These are phyloP conservation scores for Buceros bicornis DNA, from an alignment of 2,797 vertebrate species.

Conservation along the genomic window DNA sequence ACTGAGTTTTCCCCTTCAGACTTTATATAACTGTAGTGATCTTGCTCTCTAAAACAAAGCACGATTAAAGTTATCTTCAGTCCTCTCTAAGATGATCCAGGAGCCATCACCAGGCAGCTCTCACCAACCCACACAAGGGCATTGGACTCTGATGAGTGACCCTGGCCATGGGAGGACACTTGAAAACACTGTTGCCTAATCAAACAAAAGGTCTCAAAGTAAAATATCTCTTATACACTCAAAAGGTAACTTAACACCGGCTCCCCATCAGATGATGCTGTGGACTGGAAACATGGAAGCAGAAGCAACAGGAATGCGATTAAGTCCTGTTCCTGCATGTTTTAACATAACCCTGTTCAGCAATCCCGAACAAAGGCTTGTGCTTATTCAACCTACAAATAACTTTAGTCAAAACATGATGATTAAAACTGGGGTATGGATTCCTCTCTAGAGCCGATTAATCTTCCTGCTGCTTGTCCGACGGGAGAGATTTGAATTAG, in stretches of 20 bases:
- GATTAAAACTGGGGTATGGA: background rate
- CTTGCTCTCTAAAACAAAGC: background rate
- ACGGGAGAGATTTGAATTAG: background rate
- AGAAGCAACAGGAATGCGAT: background rate
- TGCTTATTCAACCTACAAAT: background rate
- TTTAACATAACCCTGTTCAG: background rate
- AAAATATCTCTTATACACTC: background rate
- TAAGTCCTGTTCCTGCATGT: slow-evolving; percentile 17
- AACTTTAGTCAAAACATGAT: background rate
- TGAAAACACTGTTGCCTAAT: accelerated
- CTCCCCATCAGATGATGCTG: background rate
- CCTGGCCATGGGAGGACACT: accelerated
- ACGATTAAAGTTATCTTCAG: background rate
- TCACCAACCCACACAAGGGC: background rate
- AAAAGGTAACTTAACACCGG: background rate
- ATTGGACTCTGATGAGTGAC: accelerated
- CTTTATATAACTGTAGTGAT: background rate
- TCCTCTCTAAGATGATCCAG: slow-evolving; percentile 11
- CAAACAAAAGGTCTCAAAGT: background rate
- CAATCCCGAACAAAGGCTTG: background rate
- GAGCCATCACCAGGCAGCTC: background rate
- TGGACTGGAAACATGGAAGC: background rate
- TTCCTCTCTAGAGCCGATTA: background rate
- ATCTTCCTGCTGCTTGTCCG: background rate
- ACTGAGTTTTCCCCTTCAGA: background rate